phyloP scores from a whole-genome alignment of 2,888 invertebrate genomes.

The Malthinus flaveolus region DNA sequence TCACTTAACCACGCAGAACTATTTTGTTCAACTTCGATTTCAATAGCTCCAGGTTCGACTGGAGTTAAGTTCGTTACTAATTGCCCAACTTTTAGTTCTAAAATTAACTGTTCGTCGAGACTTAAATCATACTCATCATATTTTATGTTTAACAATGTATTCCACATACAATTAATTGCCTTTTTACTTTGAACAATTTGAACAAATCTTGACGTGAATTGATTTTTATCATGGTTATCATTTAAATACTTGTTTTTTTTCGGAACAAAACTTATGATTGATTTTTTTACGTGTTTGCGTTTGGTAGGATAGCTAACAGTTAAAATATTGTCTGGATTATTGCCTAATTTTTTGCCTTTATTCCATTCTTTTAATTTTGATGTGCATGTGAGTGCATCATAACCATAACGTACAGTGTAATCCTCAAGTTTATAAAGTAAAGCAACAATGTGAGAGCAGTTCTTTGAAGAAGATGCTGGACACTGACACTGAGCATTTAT shows the following conservation, averaged over 20 bases:
- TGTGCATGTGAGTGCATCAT: conserved; percentile 27
- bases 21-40: neutral
- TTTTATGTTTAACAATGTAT: neutral
- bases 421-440: conserved; percentile 25
- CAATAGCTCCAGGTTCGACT: neutral
- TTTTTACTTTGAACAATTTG: conserved; percentile 6
- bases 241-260: too few species aligned
- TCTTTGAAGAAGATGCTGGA: conserved; percentile 14
- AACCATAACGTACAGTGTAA: conserved; percentile 16
- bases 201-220: neutral
- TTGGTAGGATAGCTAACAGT: neutral
- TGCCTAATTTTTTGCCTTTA: conserved; percentile 26
- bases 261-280: too few species aligned
- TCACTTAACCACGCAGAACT: neutral
- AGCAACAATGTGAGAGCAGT: conserved; percentile 28
- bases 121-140: conserved; percentile 1
- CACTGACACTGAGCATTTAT: conserved; percentile 26
- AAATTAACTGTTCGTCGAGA: neutral
- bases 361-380: conserved; percentile 31
- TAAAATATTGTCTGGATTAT: conserved; percentile 2
- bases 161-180: conserved; percentile 15
- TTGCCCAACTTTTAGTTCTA: neutral
- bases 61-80: neutral
- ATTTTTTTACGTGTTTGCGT: too few species aligned
- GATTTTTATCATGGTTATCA: neutral